Percentiles rank a stretch among this genome's conserved stretches.
These are phyloP conservation scores for Eupithecia abbreviata DNA, from an alignment of 2,888 invertebrate species.

Conservation along the genomic window DNA sequence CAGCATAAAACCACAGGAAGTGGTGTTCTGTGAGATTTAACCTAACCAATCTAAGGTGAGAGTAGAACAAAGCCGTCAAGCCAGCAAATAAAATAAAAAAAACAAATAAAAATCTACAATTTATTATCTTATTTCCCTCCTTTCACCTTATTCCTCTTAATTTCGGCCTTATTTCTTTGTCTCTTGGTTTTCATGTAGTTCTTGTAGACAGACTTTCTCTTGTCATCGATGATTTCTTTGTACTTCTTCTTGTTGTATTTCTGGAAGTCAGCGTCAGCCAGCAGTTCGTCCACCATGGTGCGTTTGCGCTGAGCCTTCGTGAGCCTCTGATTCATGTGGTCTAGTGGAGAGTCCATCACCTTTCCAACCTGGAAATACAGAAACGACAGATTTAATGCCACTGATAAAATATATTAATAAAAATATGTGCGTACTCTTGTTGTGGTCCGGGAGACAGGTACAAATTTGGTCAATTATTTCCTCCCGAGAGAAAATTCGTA, in stretches of 20 bases:
- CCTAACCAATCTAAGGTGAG: not conserved
- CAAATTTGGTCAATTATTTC: too few species aligned
- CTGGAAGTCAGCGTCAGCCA: constrained; percentile 94
- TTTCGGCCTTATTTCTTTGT: constrained; percentile 84
- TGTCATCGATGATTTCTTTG: constrained; percentile 89
- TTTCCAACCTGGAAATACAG: constrained; percentile 86
- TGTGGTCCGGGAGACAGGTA: too few species aligned
- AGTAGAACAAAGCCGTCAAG: not conserved
- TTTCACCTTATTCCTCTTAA: constrained; percentile 71
- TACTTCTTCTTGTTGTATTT: constrained; percentile 92
- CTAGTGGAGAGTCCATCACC: constrained; percentile 92
- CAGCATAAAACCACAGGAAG: not conserved
- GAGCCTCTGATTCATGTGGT: constrained; percentile 93
- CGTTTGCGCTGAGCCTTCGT: constrained; percentile 94
- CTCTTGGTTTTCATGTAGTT: constrained; percentile 90
- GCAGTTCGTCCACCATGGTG: constrained; percentile 96
- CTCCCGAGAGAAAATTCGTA: too few species aligned
- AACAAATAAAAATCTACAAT: constrained; percentile 40
- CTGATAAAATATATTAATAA: too few species aligned
- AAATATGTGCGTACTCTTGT: too few species aligned
- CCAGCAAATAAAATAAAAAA: constrained; percentile 25
- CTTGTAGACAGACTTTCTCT: constrained; percentile 87
- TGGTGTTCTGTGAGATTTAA: not conserved
- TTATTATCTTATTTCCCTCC: constrained; percentile 54
- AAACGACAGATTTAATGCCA: not conserved